These are phyloP conservation scores for Enoplolaimus lenunculus DNA, from an alignment of 2,888 invertebrate genomes.

Conservation along the genomic window DNA sequence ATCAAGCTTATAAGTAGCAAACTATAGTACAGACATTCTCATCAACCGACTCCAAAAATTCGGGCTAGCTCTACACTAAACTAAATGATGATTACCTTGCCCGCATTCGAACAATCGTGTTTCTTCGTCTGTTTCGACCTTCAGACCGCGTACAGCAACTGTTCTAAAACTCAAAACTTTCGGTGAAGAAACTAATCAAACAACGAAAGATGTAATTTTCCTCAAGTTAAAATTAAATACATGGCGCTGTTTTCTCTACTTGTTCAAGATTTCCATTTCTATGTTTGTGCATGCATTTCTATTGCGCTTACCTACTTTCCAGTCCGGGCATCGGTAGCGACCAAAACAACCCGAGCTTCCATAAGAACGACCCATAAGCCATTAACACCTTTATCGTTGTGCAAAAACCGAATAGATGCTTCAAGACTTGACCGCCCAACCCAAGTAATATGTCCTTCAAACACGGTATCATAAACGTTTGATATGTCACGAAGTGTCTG, in stretches of 20 bases:
- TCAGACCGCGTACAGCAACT: neutral
- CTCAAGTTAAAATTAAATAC: no score
- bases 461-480: slow-evolving; percentile 49
- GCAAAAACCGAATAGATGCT: slow-evolving; percentile 57
- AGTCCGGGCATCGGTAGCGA: neutral
- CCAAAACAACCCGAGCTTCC: neutral
- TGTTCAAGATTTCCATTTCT: no score
- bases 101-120: neutral
- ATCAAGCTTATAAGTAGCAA: no score
- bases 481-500: slow-evolving; percentile 34
- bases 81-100: no score
- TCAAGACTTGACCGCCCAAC: slow-evolving; percentile 59
- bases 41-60: no score
- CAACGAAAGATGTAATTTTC: no score
- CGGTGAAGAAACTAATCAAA: no score
- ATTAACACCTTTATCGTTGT: slow-evolving; percentile 32
- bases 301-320: slow-evolving; percentile 1
- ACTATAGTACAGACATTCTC: no score
- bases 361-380: neutral
- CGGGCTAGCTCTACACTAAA: no score
- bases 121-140: neutral
- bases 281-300: no score
- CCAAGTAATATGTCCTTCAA: slow-evolving; percentile 61
- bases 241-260: no score
- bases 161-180: no score